Conservation (phyloP, 2,888 invertebrate genomes). For the Lithophane ornitopus region DNA sequence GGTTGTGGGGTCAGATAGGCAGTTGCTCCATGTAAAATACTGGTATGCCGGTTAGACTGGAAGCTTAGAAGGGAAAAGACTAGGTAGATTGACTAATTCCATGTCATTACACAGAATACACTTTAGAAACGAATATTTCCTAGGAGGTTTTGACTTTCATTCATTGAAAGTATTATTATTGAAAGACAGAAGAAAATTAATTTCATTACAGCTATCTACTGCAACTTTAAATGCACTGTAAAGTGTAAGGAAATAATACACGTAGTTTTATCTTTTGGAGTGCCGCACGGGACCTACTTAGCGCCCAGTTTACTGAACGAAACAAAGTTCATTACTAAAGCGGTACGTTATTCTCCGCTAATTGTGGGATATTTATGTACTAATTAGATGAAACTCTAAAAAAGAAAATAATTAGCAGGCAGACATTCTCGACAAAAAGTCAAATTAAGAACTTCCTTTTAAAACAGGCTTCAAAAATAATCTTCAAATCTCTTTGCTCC, state of each 20-base stretch:
- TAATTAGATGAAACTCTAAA: not conserved
- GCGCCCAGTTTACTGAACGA: conserved; percentile 1
- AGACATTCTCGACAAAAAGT: not conserved
- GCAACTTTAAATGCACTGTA: not conserved
- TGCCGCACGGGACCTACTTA: not conserved
- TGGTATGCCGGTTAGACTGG: not conserved
- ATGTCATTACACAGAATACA: not conserved
- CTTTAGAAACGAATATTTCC: not conserved
- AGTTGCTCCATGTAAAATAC: not conserved
- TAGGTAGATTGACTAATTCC: not conserved
- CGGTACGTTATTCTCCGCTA: conserved; percentile 1
- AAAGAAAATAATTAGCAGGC: not conserved
- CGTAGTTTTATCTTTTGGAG: not conserved
- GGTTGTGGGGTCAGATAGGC: not conserved
- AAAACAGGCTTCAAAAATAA: not conserved
- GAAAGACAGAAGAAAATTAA: not conserved
- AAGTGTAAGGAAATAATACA: conserved; percentile 1
- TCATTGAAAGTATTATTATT: not conserved
- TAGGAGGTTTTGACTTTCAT: not conserved
- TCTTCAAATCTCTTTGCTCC: conserved; percentile 2
- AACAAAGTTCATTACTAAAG: conserved; percentile 3
- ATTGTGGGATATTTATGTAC: not conserved
- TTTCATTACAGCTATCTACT: not conserved
- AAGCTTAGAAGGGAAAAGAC: not conserved
- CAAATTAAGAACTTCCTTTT: not conserved